Evolutionary conservation across 2,888 invertebrate genomes (phyloP).

Genomic region (Electrophaes corylata): DNA sequence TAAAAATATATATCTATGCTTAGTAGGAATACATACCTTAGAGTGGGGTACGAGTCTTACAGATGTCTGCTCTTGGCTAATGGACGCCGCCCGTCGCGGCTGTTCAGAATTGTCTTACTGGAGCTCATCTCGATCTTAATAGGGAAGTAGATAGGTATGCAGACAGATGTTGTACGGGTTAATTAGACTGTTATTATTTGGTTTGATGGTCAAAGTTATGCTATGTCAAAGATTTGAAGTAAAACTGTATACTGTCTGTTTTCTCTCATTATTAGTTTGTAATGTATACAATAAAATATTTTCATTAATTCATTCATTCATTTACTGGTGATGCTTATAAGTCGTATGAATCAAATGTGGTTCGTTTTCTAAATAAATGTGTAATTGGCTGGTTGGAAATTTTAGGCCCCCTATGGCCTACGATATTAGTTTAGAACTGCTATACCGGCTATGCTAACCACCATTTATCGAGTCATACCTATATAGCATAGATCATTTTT

Average conservation of each 20-base stretch:
- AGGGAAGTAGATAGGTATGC: slow-evolving; percentile 25
- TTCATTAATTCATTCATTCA: no score
- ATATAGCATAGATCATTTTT: no score
- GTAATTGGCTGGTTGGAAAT: no score
- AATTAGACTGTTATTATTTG: slow-evolving; percentile 19
- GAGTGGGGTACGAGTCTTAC: slow-evolving; percentile 3
- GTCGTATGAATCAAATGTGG: no score
- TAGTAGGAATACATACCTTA: neutral
- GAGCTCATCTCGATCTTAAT: slow-evolving; percentile 39
- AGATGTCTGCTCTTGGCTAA: slow-evolving; percentile 30
- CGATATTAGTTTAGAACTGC: no score
- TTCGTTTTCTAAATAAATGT: no score
- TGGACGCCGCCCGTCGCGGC: slow-evolving; percentile 34
- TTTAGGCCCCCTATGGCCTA: no score
- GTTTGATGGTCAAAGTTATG: slow-evolving; percentile 10
- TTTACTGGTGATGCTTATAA: no score
- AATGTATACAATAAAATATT: no score
- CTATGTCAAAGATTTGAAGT: neutral
- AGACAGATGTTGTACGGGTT: slow-evolving; percentile 26
- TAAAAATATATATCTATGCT: neutral
- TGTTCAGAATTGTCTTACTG: slow-evolving; percentile 39
- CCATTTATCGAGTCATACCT: no score
- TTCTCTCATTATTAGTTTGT: no score
- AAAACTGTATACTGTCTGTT: neutral
- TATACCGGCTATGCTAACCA: no score